A percentile compares a stretch with the other conserved stretches of the same genome.
These are phyloP conservation scores for Conomelus anceps DNA, from an alignment of 2,888 invertebrate species.

Conservation along the genomic window DNA sequence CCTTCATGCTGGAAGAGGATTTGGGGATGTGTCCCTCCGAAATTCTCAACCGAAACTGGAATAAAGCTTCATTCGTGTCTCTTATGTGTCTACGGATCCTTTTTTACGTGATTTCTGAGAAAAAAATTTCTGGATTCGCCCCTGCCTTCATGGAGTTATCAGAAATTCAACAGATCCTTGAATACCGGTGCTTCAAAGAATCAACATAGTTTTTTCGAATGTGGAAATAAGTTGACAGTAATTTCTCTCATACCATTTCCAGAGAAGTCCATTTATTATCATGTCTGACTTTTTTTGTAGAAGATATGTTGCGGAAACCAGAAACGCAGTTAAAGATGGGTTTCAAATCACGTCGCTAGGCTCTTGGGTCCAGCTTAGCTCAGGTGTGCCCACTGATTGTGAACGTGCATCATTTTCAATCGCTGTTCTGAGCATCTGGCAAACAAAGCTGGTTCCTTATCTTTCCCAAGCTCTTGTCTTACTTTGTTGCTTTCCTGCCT, in stretches of 20 bases:
- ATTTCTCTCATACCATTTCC: neutral
- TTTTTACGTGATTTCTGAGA: too few relatives aligned
- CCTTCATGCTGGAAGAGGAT: too few relatives aligned
- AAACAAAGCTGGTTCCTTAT: neutral
- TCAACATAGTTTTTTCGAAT: neutral
- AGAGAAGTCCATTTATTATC: neutral
- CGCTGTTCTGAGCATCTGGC: neutral
- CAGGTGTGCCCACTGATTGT: neutral
- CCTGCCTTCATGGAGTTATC: too few relatives aligned
- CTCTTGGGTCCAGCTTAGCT: neutral
- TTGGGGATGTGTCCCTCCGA: too few relatives aligned
- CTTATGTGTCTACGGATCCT: too few relatives aligned
- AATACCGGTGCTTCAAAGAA: too few relatives aligned
- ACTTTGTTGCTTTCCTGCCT: neutral
- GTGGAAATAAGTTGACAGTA: neutral
- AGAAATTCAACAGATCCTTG: too few relatives aligned
- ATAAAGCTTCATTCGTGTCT: too few relatives aligned
- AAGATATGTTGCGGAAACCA: neutral
- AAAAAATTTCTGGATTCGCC: too few relatives aligned
- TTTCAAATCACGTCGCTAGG: neutral
- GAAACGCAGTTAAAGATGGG: neutral
- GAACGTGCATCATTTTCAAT: neutral
- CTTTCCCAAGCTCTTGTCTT: neutral
- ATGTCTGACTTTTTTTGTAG: neutral
- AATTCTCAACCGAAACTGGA: too few relatives aligned